These are phyloP conservation scores for Casuarius casuarius DNA, from an alignment of 2,113 vertebrate species.

Conservation along the genomic window DNA sequence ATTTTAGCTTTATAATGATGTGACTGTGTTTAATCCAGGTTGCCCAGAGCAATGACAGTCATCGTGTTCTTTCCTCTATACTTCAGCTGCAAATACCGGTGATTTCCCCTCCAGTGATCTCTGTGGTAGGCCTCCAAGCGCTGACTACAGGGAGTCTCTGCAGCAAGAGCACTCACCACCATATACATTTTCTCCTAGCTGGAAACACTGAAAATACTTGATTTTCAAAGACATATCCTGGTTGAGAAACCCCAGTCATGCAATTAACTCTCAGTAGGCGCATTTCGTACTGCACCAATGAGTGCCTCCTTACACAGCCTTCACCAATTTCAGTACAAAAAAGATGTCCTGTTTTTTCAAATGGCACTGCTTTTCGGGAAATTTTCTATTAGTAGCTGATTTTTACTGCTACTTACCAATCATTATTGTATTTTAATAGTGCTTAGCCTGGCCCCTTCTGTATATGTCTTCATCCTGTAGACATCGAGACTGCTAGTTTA, in stretches of 20 bases:
- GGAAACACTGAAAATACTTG: background rate
- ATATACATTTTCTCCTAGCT: constrained; percentile 12
- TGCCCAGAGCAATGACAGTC: background rate
- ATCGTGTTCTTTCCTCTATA: background rate
- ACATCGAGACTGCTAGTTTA: background rate
- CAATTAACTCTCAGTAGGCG: constrained; percentile 28
- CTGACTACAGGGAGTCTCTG: background rate
- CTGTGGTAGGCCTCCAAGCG: background rate
- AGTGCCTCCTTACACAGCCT: background rate
- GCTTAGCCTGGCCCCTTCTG: background rate
- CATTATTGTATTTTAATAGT: background rate
- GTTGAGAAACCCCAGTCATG: background rate
- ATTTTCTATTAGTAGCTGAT: background rate
- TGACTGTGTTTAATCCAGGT: background rate
- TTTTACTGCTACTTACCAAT: background rate
- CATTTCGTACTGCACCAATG: background rate
- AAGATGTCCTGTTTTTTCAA: background rate
- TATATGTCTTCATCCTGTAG: background rate
- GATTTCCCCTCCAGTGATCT: background rate
- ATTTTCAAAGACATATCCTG: background rate
- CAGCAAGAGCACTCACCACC: background rate
- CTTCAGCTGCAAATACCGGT: background rate
- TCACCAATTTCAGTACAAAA: background rate
- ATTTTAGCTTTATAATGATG: background rate
- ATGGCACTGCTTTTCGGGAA: background rate